Conservation (phyloP, 2,113 vertebrate species). For the Pogona vitticeps region DNA sequence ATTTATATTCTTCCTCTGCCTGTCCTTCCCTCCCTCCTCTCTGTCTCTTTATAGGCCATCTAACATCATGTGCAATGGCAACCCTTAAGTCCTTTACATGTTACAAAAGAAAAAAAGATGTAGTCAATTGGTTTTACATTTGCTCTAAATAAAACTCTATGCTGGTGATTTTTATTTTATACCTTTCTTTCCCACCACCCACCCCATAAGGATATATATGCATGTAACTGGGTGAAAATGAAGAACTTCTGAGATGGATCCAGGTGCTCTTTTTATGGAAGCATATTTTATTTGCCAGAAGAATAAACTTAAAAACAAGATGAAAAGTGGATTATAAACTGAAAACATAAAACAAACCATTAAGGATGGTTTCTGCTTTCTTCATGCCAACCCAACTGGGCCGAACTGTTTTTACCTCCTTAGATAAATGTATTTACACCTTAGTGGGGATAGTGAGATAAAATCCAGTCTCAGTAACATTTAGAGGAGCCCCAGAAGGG, state of each 20-base stretch:
- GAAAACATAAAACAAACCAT: not conserved
- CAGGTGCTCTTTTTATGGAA: not conserved
- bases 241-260: not conserved
- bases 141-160: not conserved
- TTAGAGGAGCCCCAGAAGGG: conserved; percentile 33
- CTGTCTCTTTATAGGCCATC: too few species aligned
- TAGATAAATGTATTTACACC: rapidly evolving
- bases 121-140: not conserved
- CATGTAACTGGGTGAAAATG: not conserved
- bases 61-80: too few species aligned
- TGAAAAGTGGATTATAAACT: not conserved
- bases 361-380: not conserved
- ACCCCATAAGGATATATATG: not conserved
- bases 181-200: too few species aligned
- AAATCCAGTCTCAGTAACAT: not conserved
- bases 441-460: not conserved
- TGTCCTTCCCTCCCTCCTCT: too few species aligned
- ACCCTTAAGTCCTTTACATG: too few species aligned
- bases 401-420: not conserved
- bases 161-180: not conserved
- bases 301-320: not conserved
- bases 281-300: not conserved
- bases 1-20: too few species aligned
- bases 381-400: not conserved
- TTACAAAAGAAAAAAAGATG: too few species aligned